phyloP scores from a whole-genome alignment of 2,888 invertebrate species.

The Caenorhabditis drosophilae region DNA sequence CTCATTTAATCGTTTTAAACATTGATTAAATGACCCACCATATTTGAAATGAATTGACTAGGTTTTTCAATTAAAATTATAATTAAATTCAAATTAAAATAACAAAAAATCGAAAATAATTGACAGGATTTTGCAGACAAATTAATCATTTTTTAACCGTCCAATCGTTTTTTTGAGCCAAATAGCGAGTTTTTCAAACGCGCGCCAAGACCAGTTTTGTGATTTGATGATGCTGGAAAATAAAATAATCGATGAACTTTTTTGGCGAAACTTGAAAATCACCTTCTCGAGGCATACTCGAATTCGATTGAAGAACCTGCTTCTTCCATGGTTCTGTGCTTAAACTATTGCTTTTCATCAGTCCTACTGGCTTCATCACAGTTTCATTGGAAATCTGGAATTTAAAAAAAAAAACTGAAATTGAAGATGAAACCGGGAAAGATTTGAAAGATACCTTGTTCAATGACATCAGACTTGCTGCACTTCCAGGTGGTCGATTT shows the following conservation, averaged over 20 bases:
- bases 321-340: constrained; percentile 66
- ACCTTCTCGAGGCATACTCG: constrained; percentile 41
- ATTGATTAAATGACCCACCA: too few species aligned
- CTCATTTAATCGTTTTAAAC: too few species aligned
- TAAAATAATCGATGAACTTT: constrained; percentile 1
- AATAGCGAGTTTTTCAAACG: constrained; percentile 67
- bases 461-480: constrained; percentile 62
- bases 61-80: too few species aligned
- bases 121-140: too few species aligned
- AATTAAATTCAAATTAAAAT: too few species aligned
- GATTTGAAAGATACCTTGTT: constrained; percentile 61
- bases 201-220: constrained; percentile 58
- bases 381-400: constrained; percentile 52
- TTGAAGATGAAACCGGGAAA: constrained; percentile 2
- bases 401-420: not conserved
- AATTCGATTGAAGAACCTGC: constrained; percentile 40
- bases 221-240: constrained; percentile 38
- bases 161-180: constrained; percentile 62
- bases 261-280: not conserved
- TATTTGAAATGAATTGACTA: too few species aligned
- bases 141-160: too few species aligned
- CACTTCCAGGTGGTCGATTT: constrained; percentile 54
- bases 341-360: constrained; percentile 65
- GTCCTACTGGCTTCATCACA: constrained; percentile 37
- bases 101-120: too few species aligned